Evolutionary conservation across 2,888 invertebrate species (phyloP).

Genomic region (Orthosia gothica): DNA sequence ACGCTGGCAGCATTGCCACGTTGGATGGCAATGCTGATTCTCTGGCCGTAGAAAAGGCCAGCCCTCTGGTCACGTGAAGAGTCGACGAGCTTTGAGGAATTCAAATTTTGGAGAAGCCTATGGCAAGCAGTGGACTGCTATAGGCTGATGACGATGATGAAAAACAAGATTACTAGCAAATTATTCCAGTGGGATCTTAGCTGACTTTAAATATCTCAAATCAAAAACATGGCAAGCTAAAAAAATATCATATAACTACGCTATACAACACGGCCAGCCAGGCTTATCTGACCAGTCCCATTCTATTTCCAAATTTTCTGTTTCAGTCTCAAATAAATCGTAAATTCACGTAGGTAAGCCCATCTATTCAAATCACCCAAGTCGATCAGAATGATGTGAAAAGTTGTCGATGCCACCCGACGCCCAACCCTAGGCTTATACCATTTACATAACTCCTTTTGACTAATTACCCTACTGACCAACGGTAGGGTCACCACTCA

Average conservation of each 20-base stretch:
- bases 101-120: too few relatives aligned
- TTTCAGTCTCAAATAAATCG: neutral
- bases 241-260: neutral
- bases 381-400: neutral
- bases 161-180: too few relatives aligned
- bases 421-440: neutral
- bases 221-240: neutral
- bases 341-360: neutral
- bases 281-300: neutral
- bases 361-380: neutral
- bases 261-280: neutral
- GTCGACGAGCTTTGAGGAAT: too few relatives aligned
- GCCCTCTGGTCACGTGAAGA: too few relatives aligned
- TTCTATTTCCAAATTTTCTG: neutral
- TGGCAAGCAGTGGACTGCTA: too few relatives aligned
- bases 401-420: neutral
- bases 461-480: conserved; percentile 46
- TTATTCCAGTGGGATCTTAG: too few relatives aligned
- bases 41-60: too few relatives aligned
- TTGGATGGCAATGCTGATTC: too few relatives aligned
- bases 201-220: neutral
- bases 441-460: conserved; percentile 34
- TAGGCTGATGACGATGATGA: too few relatives aligned
- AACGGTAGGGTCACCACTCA: conserved; percentile 14
- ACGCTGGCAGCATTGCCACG: too few relatives aligned